A percentile compares a stretch with the other conserved stretches of the same genome.
Evolutionary conservation across 2,113 vertebrate species (phyloP).

Genomic region (Gambusia affinis): DNA sequence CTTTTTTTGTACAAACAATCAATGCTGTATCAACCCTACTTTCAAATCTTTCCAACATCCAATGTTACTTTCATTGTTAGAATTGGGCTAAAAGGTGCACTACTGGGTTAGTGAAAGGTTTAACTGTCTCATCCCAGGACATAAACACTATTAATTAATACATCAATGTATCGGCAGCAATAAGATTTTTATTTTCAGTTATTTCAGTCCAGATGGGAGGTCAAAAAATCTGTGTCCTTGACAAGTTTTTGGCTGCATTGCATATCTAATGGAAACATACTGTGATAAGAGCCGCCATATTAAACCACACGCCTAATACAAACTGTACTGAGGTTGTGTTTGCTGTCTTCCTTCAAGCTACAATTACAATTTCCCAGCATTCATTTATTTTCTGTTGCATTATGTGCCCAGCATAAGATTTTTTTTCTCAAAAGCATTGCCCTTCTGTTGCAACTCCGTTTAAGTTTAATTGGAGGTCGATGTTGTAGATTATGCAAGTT

Average conservation of each 20-base stretch:
- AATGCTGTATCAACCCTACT: conserved; percentile 1
- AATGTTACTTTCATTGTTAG: background rate
- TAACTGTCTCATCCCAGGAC: background rate
- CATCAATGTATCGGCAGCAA: conserved; percentile 4
- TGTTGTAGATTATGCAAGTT: conserved; percentile 11
- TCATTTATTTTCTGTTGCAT: background rate
- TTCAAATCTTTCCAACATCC: background rate
- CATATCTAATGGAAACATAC: conserved; percentile 48
- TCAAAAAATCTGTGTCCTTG: conserved; percentile 26
- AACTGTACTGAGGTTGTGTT: background rate
- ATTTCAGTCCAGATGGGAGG: background rate
- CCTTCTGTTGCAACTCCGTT: background rate
- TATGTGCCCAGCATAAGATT: conserved; percentile 4
- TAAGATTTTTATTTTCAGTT: background rate
- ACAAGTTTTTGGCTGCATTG: background rate
- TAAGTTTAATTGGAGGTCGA: background rate
- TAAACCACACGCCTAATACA: conserved; percentile 21
- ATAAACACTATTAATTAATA: background rate
- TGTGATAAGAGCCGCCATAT: conserved; percentile 31
- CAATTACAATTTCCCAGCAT: conserved; percentile 5
- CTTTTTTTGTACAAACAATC: conserved; percentile 4
- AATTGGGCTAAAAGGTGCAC: background rate
- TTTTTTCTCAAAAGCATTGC: background rate
- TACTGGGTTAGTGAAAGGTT: background rate
- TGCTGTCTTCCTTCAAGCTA: background rate